Conservation (phyloP, 2,888 invertebrate genomes). For the Rosalia funebris region DNA sequence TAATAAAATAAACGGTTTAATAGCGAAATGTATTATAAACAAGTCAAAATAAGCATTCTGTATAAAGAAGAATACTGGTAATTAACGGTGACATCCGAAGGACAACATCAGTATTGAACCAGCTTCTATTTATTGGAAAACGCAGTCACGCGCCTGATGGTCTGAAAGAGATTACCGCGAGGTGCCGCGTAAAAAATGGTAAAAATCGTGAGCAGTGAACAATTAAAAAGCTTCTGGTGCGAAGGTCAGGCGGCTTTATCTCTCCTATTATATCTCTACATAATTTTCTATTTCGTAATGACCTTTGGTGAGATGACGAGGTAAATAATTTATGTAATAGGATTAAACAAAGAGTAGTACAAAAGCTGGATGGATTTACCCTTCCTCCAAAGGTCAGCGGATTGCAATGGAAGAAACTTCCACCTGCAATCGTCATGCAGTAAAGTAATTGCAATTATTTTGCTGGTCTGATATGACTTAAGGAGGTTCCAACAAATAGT, state of each 20-base stretch:
- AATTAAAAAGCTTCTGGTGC: slow-evolving; percentile 5
- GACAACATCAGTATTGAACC: background rate
- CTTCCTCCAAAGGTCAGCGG: no score
- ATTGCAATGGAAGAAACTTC: no score
- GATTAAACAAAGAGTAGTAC: background rate
- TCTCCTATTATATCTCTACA: background rate
- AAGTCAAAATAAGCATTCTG: no score
- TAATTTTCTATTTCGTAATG: slow-evolving; percentile 4
- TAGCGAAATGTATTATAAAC: no score
- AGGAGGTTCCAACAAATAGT: no score
- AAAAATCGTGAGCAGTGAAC: background rate
- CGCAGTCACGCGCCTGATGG: slow-evolving; percentile 2
- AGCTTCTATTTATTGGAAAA: background rate
- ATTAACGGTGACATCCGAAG: slow-evolving; percentile 6
- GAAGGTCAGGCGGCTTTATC: slow-evolving; percentile 4
- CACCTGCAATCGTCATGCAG: no score
- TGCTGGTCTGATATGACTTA: no score
- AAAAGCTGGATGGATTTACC: no score
- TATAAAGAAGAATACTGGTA: slow-evolving; percentile 1
- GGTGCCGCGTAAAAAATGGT: background rate
- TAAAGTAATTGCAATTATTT: no score
- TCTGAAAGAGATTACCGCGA: background rate
- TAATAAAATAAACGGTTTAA: no score
- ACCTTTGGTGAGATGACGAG: background rate
- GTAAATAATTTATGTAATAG: background rate